Percentiles rank a stretch among this genome's conserved stretches.
phyloP scores from a whole-genome alignment of 2,113 vertebrate genomes.

The Chunga burmeisteri region DNA sequence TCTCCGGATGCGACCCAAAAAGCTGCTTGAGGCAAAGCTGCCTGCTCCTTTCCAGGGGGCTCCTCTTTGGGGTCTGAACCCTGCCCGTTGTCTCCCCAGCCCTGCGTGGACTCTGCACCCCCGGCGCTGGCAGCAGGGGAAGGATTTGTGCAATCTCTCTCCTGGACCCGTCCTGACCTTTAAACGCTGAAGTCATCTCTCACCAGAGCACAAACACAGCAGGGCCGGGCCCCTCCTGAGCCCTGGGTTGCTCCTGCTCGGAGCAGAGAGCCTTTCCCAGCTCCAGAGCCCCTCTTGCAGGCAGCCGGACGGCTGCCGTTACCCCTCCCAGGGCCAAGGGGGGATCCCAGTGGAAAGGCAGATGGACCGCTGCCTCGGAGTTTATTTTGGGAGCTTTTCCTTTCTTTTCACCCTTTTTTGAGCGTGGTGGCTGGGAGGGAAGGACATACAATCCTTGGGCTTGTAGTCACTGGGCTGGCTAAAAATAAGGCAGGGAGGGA shows the following conservation, averaged over 20 bases:
- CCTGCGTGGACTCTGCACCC: not conserved
- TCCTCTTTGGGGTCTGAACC: not conserved
- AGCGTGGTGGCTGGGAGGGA: not conserved
- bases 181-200: conserved; percentile 61
- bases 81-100: not conserved
- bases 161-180: conserved; percentile 13
- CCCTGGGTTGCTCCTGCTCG: not conserved
- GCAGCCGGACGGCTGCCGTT: not conserved
- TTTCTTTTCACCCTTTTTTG: not conserved
- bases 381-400: not conserved
- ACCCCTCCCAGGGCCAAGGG: not conserved
- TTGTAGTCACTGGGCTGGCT: not conserved
- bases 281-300: not conserved
- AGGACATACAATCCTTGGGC: not conserved
- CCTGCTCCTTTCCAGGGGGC: not conserved
- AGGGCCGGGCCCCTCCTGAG: not conserved
- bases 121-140: not conserved
- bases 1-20: not conserved
- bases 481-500: not conserved
- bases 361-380: not conserved
- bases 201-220: not conserved
- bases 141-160: conserved; percentile 13
- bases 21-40: not conserved
- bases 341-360: not conserved
- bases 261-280: not conserved